Base-by-base conservation (phyloP, 2,113 vertebrate genomes). In the Xenopus borealis region DNA sequence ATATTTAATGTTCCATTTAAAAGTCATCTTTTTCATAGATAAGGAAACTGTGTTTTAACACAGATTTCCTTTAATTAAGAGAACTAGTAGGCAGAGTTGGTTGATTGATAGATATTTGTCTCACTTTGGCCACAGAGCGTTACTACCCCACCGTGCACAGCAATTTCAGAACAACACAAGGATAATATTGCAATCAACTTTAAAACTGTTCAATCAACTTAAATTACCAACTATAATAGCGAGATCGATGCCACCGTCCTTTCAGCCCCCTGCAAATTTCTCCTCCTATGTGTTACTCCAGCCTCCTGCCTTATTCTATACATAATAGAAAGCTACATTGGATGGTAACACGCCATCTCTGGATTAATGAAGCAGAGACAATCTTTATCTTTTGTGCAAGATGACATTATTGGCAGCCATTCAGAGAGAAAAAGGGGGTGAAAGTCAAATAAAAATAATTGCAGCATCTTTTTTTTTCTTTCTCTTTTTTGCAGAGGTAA, bases 311-410 rank as follows among this genome's bases (percentile, higher is more conserved):
- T 82, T 86, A 76, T 86, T 85, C 61, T 84, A 85, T 84, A 85
- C 85, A 85, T 86, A 89, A 88, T 88, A 83, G 85, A 84, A 86
- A 0, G 78, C 78, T 86, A 83, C 83, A 87, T 88, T 87, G 86
- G 86, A 27, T 27, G 23, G 23, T 84, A 86, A 89, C 86, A 83
- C 83, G 83, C 82, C 86, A 86, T 86, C 82, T 84, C 84, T 85
- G 80, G 84, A 85, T 86, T 87, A 86, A 89, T 88, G 85, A 88
- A 90, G 85, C 85, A 84, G 81, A 86, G 86, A 83, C 85, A 85
- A 85, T 87, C 81, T 88, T 87, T 84, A 87, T 88, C 85, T 86
- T 82, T 83, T 84, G 77, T 87, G 86, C 87, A 89, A 86, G 81
- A 86, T 82, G 83, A 84, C 81, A 81, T 86, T 88, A 89, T 88